Conservation (phyloP, 1,140 invertebrate genomes). For the Eupeodes corollae region DNA sequence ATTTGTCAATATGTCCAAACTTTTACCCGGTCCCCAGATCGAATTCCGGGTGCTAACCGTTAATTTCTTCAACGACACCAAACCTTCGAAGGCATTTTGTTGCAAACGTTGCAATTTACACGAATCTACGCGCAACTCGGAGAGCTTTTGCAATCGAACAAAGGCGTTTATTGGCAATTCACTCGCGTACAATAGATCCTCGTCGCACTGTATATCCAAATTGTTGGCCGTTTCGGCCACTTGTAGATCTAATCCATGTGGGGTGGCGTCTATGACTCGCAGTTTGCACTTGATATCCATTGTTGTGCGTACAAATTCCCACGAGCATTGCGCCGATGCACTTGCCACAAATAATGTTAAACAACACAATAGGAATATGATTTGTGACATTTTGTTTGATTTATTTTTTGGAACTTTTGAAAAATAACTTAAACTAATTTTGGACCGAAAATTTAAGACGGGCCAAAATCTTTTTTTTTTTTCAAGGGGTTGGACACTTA, state of each 20-base stretch:
- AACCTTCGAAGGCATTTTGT: constrained; percentile 54
- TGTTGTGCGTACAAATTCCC: constrained; percentile 33
- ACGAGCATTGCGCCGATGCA: constrained; percentile 25
- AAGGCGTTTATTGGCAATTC: constrained; percentile 53
- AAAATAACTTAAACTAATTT: too few relatives aligned
- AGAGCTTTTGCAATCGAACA: constrained; percentile 52
- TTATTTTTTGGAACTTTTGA: too few relatives aligned
- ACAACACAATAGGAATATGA: too few relatives aligned
- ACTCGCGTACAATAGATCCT: constrained; percentile 54
- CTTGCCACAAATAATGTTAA: neutral
- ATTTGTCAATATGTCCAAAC: constrained; percentile 48
- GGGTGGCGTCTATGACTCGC: constrained; percentile 39
- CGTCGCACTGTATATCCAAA: constrained; percentile 54
- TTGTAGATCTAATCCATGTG: constrained; percentile 40
- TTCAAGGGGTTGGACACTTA: too few relatives aligned
- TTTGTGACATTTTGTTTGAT: too few relatives aligned
- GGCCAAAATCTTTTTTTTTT: too few relatives aligned
- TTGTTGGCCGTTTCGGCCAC: constrained; percentile 53
- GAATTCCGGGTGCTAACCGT: constrained; percentile 56
- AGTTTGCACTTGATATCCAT: constrained; percentile 44
- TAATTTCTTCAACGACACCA: constrained; percentile 56
- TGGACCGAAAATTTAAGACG: too few relatives aligned
- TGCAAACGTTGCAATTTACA: constrained; percentile 64
- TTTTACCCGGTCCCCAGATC: constrained; percentile 51
- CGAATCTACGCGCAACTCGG: constrained; percentile 53